phyloP scores from a whole-genome alignment of 2,888 invertebrate genomes.

The Napeogenes inachia region DNA sequence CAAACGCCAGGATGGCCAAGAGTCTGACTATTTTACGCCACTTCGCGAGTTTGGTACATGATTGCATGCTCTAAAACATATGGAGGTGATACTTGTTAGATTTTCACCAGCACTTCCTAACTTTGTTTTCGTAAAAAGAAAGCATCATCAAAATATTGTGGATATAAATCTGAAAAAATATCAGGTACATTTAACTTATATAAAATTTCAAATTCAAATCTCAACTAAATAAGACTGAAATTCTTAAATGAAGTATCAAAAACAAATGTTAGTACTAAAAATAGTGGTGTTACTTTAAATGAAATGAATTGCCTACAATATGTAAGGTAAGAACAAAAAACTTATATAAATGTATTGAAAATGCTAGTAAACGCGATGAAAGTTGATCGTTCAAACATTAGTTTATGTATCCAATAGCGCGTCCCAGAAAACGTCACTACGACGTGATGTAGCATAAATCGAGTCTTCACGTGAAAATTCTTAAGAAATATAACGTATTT shows the following conservation, averaged over 20 bases:
- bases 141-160: too few relatives aligned
- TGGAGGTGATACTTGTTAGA: not conserved
- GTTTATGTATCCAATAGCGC: slow-evolving; percentile 25
- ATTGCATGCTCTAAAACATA: not conserved
- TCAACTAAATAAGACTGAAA: too few relatives aligned
- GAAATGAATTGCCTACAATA: too few relatives aligned
- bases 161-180: too few relatives aligned
- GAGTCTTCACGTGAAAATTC: slow-evolving; percentile 23
- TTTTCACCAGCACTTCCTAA: too few relatives aligned
- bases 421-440: slow-evolving; percentile 23
- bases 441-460: slow-evolving; percentile 31
- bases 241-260: too few relatives aligned
- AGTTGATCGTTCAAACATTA: slow-evolving; percentile 24
- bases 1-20: slow-evolving; percentile 14
- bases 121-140: too few relatives aligned
- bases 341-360: not conserved
- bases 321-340: not conserved
- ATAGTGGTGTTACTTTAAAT: too few relatives aligned
- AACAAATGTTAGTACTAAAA: too few relatives aligned
- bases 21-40: slow-evolving; percentile 14
- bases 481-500: slow-evolving; percentile 29
- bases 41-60: slow-evolving; percentile 5
- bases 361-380: not conserved
- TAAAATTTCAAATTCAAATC: too few relatives aligned
- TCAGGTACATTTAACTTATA: too few relatives aligned